These are phyloP conservation scores for Colaptes auratus DNA, from an alignment of 2,113 vertebrate species.

Conservation along the genomic window DNA sequence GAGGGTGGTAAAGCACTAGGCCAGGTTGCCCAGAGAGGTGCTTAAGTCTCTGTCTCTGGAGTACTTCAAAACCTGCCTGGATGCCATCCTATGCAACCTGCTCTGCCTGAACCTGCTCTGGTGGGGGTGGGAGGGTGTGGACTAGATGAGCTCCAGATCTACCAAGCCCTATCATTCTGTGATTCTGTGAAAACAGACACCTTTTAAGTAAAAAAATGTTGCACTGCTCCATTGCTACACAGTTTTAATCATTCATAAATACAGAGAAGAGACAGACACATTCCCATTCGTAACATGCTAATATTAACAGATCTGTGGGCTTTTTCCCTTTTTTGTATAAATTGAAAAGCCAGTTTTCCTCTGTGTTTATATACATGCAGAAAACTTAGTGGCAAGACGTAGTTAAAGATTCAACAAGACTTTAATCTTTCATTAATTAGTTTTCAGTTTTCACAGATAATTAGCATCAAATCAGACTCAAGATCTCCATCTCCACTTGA, in stretches of 20 bases:
- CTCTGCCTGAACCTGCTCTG: too few species aligned
- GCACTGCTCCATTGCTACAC: background rate
- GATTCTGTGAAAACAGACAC: background rate
- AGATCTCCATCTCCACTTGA: background rate
- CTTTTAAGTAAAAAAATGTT: background rate
- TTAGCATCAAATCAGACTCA: background rate
- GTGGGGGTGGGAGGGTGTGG: too few species aligned
- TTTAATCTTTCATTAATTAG: background rate
- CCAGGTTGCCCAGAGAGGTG: too few species aligned
- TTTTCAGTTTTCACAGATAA: constrained; percentile 2
- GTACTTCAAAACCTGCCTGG: too few species aligned
- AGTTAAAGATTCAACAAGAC: background rate
- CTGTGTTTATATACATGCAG: background rate
- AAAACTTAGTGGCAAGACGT: background rate
- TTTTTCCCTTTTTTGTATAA: background rate
- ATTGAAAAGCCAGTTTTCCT: background rate
- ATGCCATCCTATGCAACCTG: too few species aligned
- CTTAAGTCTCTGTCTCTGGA: too few species aligned
- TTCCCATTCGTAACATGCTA: background rate
- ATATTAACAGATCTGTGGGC: accelerated
- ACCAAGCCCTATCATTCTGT: too few species aligned
- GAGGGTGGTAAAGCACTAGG: too few species aligned
- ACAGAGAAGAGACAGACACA: background rate
- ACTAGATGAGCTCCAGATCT: too few species aligned
- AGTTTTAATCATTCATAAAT: background rate